Conservation (phyloP, 1,140 invertebrate genomes). For the Nomia melanderi region DNA sequence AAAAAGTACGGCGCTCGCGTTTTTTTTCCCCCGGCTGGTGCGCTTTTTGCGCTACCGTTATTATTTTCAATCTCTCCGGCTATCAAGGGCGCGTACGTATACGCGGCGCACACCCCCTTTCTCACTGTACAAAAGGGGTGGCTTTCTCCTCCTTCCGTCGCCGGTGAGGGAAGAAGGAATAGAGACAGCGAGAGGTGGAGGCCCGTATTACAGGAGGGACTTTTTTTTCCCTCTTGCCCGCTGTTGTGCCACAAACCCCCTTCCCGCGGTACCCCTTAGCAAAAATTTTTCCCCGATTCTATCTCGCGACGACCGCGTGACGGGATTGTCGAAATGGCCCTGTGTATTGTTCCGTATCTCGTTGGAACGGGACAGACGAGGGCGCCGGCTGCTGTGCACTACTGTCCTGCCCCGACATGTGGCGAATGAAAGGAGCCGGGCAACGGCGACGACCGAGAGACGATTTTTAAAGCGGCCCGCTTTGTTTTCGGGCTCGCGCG, state of each 20-base stretch:
- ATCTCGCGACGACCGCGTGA: slow-evolving; percentile 62
- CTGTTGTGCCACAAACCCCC: background rate
- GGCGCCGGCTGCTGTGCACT: slow-evolving; percentile 47
- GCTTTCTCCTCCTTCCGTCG: slow-evolving; percentile 1
- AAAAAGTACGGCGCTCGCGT: slow-evolving; percentile 52
- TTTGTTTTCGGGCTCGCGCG: slow-evolving; percentile 51
- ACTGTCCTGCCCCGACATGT: slow-evolving; percentile 56
- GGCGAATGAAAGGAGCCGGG: slow-evolving; percentile 59
- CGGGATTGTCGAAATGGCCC: slow-evolving; percentile 61
- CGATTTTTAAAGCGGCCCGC: slow-evolving; percentile 45
- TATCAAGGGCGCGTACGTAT: slow-evolving; percentile 37
- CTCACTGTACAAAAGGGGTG: slow-evolving; percentile 35
- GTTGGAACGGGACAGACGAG: slow-evolving; percentile 52
- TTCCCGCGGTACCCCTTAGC: background rate
- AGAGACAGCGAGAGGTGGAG: slow-evolving; percentile 2
- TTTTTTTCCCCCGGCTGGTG: slow-evolving; percentile 29
- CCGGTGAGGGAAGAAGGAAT: background rate
- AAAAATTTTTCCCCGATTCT: slow-evolving; percentile 60
- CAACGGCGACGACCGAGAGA: slow-evolving; percentile 35
- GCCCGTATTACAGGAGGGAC: slow-evolving; percentile 10
- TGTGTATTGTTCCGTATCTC: slow-evolving; percentile 59
- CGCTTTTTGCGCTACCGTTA: slow-evolving; percentile 54
- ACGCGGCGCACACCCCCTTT: slow-evolving; percentile 29
- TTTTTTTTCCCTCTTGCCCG: slow-evolving; percentile 33
- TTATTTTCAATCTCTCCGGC: slow-evolving; percentile 63